Evolutionary conservation across 1,140 invertebrate species (phyloP).

Genomic region (Lerema accius): DNA sequence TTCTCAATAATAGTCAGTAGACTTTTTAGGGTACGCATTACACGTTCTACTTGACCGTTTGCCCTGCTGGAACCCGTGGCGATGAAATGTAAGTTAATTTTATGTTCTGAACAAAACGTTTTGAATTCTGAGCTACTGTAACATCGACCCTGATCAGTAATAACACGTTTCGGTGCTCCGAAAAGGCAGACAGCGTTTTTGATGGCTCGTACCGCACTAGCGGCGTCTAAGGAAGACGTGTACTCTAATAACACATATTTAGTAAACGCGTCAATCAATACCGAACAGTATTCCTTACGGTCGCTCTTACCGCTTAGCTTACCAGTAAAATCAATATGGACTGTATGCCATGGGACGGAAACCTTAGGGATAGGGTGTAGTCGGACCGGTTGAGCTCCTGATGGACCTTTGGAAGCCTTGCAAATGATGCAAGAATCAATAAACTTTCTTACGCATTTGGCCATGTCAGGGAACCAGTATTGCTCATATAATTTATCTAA

Average conservation of each 20-base stretch:
- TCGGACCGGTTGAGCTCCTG: conserved; percentile 38
- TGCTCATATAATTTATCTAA: conserved; percentile 41
- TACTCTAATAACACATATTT: conserved; percentile 42
- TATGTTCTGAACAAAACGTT: conserved; percentile 35
- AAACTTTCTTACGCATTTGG: conserved; percentile 41
- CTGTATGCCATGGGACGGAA: conserved; percentile 43
- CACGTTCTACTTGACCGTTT: conserved; percentile 7
- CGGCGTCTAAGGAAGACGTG: conserved; percentile 35
- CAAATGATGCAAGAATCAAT: conserved; percentile 44
- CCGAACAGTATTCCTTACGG: conserved; percentile 41
- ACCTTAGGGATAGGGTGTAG: conserved; percentile 47
- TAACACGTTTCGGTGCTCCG: conserved; percentile 45
- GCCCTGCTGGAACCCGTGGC: conserved; percentile 49
- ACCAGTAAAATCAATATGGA: conserved; percentile 49
- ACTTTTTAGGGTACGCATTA: conserved; percentile 29
- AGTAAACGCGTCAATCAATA: conserved; percentile 43
- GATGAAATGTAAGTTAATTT: conserved; percentile 48
- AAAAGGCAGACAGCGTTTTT: conserved; percentile 40
- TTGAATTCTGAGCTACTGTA: conserved; percentile 38
- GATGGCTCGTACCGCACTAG: conserved; percentile 37
- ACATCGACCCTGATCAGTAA: conserved; percentile 45
- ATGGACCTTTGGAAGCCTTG: conserved; percentile 42
- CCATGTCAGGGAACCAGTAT: conserved; percentile 46
- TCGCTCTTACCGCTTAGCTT: conserved; percentile 41
- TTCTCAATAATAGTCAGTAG: conserved; percentile 37